Evolutionary conservation across 2,797 vertebrate species (phyloP).

Genomic region (Corythornis leucogaster): DNA sequence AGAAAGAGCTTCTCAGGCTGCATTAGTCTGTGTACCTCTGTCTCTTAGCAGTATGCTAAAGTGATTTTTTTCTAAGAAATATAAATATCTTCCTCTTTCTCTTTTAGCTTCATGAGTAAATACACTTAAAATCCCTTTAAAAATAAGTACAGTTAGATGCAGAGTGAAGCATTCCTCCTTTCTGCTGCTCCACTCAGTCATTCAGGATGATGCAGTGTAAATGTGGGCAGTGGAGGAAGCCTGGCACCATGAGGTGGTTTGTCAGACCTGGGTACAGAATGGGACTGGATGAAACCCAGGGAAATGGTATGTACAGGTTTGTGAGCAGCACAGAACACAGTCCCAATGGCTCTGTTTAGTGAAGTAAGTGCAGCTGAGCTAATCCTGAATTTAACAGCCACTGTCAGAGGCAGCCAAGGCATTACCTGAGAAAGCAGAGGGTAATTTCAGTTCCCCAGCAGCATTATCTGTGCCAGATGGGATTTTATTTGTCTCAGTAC

Average conservation of each 20-base stretch:
- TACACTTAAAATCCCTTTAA: neutral
- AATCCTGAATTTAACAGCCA: conserved; percentile 26
- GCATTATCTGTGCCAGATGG: neutral
- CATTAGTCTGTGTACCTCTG: neutral
- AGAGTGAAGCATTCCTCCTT: neutral
- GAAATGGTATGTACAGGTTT: neutral
- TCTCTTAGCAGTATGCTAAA: neutral
- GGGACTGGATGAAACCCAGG: neutral
- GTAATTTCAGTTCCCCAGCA: conserved; percentile 18
- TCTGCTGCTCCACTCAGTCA: neutral
- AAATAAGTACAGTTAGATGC: neutral
- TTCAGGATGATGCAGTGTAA: neutral
- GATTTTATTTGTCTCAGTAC: conserved; percentile 17
- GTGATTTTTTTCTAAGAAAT: neutral
- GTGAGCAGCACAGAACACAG: neutral
- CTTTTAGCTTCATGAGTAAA: neutral
- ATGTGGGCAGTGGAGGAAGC: neutral
- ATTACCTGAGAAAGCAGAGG: conserved; percentile 19
- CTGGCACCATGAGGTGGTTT: neutral
- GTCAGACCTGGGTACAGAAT: neutral
- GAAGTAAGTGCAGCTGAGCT: conserved; percentile 15
- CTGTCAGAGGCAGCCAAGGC: neutral
- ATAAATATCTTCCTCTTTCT: neutral
- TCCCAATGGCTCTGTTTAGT: neutral
- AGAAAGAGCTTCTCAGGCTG: neutral